Conservation (phyloP, 2,888 invertebrate species). For the Tanytarsus gracilentus region DNA sequence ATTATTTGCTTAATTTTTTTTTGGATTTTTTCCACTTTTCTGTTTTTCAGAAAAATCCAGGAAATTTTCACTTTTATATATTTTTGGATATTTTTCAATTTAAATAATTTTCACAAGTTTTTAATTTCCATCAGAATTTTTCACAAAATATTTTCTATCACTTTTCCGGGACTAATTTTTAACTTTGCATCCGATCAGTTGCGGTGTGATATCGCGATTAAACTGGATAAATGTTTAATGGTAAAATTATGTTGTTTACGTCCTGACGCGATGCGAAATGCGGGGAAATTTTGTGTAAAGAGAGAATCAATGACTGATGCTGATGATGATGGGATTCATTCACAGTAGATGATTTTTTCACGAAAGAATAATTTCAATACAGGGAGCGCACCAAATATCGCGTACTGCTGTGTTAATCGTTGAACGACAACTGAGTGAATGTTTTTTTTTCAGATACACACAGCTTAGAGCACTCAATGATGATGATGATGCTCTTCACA, state of each 20-base stretch:
- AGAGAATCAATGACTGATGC: too few species aligned
- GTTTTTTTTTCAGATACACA: neutral
- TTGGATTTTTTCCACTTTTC: neutral
- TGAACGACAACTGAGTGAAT: neutral
- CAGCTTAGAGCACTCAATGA: neutral
- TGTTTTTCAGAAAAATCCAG: too few species aligned
- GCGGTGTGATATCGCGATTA: slow-evolving; percentile 24
- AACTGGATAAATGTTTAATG: slow-evolving; percentile 26
- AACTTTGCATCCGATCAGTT: slow-evolving; percentile 24
- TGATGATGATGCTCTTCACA: slow-evolving; percentile 20
- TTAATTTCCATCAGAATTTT: neutral
- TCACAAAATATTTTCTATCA: neutral
- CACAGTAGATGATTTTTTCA: neutral
- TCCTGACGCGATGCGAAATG: neutral
- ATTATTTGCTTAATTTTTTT: slow-evolving; percentile 15
- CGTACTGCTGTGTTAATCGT: neutral
- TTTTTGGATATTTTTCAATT: neutral
- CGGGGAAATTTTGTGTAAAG: neutral
- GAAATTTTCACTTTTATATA: neutral
- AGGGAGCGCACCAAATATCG: neutral
- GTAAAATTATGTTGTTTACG: slow-evolving; percentile 26
- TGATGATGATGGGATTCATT: slow-evolving; percentile 15
- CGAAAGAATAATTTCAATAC: neutral
- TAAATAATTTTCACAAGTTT: neutral
- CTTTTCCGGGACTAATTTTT: neutral